A percentile compares a stretch with the other conserved stretches of the same genome.
Evolutionary conservation across 2,888 invertebrate genomes (phyloP).

Genomic region (Galerucella nymphaeae): DNA sequence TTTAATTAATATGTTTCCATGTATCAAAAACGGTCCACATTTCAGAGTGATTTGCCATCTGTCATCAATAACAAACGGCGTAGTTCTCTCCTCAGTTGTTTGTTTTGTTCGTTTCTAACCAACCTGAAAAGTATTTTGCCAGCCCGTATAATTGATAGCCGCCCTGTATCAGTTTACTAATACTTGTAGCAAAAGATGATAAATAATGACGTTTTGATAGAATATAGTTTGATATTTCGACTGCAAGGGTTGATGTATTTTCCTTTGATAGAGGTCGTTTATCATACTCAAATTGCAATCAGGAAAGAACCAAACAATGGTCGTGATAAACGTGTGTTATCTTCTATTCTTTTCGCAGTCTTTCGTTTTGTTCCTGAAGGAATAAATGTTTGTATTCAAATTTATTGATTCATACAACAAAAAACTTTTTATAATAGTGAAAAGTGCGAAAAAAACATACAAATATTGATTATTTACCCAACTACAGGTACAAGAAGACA

Average conservation of each 20-base stretch:
- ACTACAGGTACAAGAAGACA: no score
- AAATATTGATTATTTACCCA: no score
- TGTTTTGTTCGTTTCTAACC: slow-evolving; percentile 27
- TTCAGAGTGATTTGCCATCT: slow-evolving; percentile 15
- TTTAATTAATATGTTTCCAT: neutral
- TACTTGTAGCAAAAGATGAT: slow-evolving; percentile 44
- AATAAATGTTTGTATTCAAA: neutral
- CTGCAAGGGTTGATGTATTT: slow-evolving; percentile 54
- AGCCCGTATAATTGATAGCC: slow-evolving; percentile 41
- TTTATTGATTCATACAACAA: neutral
- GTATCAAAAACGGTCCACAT: neutral
- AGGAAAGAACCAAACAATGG: slow-evolving; percentile 58
- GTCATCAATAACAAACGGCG: slow-evolving; percentile 14
- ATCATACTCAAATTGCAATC: slow-evolving; percentile 64
- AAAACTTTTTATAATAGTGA: no score
- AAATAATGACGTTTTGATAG: slow-evolving; percentile 52
- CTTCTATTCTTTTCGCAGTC: slow-evolving; percentile 46
- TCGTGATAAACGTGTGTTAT: slow-evolving; percentile 44
- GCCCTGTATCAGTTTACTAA: slow-evolving; percentile 29
- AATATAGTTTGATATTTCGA: slow-evolving; percentile 51
- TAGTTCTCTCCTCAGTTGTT: slow-evolving; percentile 12
- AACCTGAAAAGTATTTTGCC: slow-evolving; percentile 29
- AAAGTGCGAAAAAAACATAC: no score
- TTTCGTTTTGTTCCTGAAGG: slow-evolving; percentile 5
- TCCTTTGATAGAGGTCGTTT: slow-evolving; percentile 57